These are phyloP conservation scores for Prolemur simus DNA, from an alignment of 2,113 vertebrate species.

Conservation along the genomic window DNA sequence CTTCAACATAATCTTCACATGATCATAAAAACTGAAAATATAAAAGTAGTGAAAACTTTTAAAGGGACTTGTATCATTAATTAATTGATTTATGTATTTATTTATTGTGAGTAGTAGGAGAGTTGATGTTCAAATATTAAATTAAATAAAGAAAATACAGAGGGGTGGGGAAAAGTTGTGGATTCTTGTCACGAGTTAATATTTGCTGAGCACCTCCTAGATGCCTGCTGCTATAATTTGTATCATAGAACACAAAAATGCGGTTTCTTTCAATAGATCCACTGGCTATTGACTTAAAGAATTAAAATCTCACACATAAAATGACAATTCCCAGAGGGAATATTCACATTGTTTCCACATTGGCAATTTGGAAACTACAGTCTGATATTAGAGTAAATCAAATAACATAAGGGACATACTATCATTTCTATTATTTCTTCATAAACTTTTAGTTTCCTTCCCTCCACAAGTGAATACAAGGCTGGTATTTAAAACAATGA, in stretches of 20 bases:
- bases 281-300: neutral
- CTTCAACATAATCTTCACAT: neutral
- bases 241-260: neutral
- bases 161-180: neutral
- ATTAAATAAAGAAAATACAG: neutral
- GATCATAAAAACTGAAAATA: neutral
- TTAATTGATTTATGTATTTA: neutral
- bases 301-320: neutral
- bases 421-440: neutral
- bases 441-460: neutral
- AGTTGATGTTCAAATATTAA: neutral
- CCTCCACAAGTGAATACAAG: neutral
- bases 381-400: neutral
- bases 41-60: neutral
- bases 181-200: neutral
- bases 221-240: neutral
- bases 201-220: neutral
- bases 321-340: neutral
- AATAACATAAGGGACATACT: neutral
- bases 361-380: neutral
- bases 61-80: neutral
- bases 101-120: neutral
- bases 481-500: neutral
- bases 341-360: neutral
- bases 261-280: neutral